Conservation (phyloP, 1,140 invertebrate genomes). For the Drosophila kepulauana region DNA sequence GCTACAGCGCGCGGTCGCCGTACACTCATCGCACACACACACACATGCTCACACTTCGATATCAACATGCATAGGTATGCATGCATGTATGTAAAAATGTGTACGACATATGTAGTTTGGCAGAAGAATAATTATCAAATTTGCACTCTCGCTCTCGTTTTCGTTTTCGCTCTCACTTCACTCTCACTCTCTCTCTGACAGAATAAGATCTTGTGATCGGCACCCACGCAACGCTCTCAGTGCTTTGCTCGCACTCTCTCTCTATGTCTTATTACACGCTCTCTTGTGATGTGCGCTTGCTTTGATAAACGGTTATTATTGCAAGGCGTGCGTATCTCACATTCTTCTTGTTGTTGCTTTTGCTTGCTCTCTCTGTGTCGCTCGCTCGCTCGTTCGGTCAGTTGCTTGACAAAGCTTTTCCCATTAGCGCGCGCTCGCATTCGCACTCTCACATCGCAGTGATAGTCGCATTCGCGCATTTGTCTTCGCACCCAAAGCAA, state of each 20-base stretch:
- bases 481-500: conserved; percentile 10
- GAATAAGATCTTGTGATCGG: conserved; percentile 23
- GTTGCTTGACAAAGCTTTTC: conserved; percentile 59
- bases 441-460: conserved; percentile 24
- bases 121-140: conserved; percentile 55
- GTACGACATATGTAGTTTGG: conserved; percentile 2
- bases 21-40: conserved; percentile 33
- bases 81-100: not conserved
- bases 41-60: conserved; percentile 32
- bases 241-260: conserved; percentile 9
- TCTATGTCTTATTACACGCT: conserved; percentile 13
- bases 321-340: conserved; percentile 38
- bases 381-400: conserved; percentile 51
- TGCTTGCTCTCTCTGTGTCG: conserved; percentile 29
- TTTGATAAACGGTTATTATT: conserved; percentile 38
- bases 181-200: conserved; percentile 11
- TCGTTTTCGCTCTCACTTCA: conserved; percentile 16
- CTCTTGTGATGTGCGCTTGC: not conserved
- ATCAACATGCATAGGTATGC: conserved; percentile 27
- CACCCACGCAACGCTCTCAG: conserved; percentile 39
- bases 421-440: conserved; percentile 59
- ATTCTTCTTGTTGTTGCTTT: not conserved
- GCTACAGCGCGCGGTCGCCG: conserved; percentile 45
- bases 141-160: conserved; percentile 43
- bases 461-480: too few species aligned